phyloP scores from a whole-genome alignment of 1,140 invertebrate species.

The Drosophila kurseongensis region DNA sequence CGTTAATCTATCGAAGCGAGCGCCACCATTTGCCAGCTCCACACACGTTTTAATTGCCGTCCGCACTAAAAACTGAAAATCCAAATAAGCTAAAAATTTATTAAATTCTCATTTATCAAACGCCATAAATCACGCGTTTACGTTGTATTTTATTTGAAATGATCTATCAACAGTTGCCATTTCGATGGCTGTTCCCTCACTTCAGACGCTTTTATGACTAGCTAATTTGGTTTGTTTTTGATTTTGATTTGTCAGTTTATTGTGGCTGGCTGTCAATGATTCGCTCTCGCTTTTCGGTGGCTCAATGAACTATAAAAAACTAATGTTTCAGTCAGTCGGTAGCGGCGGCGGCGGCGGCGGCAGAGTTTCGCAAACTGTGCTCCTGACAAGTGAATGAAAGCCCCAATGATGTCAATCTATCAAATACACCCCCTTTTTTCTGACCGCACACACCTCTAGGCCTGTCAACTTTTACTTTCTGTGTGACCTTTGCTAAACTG shows the following conservation, averaged over 20 bases:
- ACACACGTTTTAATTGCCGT: slow-evolving; percentile 59
- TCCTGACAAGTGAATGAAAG: slow-evolving; percentile 71
- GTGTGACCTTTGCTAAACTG: slow-evolving; percentile 73
- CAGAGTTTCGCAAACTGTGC: slow-evolving; percentile 44
- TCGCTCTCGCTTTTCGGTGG: slow-evolving; percentile 32
- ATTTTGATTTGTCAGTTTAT: slow-evolving; percentile 70
- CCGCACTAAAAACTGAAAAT: slow-evolving; percentile 41
- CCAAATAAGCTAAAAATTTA: slow-evolving; percentile 75
- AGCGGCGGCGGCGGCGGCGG: slow-evolving; percentile 12
- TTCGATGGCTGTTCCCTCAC: slow-evolving; percentile 31
- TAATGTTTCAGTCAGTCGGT: slow-evolving; percentile 51
- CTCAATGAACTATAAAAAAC: slow-evolving; percentile 78
- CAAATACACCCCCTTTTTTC: slow-evolving; percentile 31
- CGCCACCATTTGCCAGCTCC: slow-evolving; percentile 69
- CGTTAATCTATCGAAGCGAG: slow-evolving; percentile 70
- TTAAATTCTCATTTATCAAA: slow-evolving; percentile 83
- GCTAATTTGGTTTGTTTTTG: slow-evolving; percentile 75
- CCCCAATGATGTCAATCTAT: slow-evolving; percentile 69
- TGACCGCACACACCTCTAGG: slow-evolving; percentile 23
- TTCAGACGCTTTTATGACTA: slow-evolving; percentile 66
- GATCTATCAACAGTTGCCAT: slow-evolving; percentile 81
- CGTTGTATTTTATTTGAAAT: slow-evolving; percentile 63
- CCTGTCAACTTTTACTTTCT: slow-evolving; percentile 72
- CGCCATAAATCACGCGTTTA: slow-evolving; percentile 71
- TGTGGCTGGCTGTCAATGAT: slow-evolving; percentile 45